Percentiles rank a stretch among this genome's conserved stretches.
Evolutionary conservation across 2,888 invertebrate species (phyloP).

Genomic region (Drosophila paranaensis): DNA sequence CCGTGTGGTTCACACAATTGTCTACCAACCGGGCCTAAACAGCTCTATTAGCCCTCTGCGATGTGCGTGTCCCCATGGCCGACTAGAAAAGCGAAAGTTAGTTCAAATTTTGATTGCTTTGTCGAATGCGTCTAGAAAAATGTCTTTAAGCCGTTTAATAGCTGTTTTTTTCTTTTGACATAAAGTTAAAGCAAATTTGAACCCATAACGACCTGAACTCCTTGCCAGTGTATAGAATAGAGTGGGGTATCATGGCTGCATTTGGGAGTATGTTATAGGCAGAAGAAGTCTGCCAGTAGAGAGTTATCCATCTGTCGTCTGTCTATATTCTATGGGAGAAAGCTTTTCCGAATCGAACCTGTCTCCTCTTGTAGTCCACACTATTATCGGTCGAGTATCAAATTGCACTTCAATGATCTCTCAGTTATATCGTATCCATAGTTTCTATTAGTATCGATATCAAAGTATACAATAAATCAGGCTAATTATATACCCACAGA

Average conservation of each 20-base stretch:
- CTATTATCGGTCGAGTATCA: not conserved
- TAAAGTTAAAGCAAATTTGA: conserved; percentile 44
- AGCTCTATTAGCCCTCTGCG: conserved; percentile 52
- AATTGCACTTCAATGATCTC: not conserved
- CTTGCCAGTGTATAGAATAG: not conserved
- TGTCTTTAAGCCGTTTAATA: conserved; percentile 45
- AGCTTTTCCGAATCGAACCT: not conserved
- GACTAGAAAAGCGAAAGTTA: conserved; percentile 70
- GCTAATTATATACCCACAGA: not conserved
- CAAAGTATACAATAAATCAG: not conserved
- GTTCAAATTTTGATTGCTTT: conserved; percentile 41
- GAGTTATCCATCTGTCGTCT: not conserved
- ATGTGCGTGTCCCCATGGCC: conserved; percentile 31
- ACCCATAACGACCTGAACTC: conserved; percentile 29
- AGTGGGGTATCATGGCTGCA: not conserved
- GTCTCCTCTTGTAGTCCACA: not conserved
- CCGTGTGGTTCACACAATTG: conserved; percentile 53
- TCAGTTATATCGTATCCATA: not conserved
- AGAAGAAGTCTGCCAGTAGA: not conserved
- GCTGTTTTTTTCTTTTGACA: conserved; percentile 17
- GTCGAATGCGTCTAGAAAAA: conserved; percentile 32
- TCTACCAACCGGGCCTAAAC: conserved; percentile 42
- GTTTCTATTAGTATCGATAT: not conserved
- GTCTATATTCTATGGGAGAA: not conserved
- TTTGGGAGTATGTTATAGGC: not conserved